Percentiles rank a stretch among this genome's conserved stretches.
Conservation (phyloP, 2,113 vertebrate species). For the Rhabdomys dilectus region DNA sequence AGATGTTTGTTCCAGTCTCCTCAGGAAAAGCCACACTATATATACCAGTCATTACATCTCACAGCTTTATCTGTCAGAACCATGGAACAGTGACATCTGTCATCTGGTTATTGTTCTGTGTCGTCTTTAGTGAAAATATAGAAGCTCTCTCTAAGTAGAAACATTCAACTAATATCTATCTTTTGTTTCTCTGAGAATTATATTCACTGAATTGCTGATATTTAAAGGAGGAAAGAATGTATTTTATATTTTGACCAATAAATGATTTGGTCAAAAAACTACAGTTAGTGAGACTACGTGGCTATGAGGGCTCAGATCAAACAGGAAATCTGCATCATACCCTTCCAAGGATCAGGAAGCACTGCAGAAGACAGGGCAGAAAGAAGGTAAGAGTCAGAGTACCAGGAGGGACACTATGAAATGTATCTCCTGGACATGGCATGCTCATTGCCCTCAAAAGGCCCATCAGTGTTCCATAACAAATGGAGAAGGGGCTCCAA, state of each 20-base stretch:
- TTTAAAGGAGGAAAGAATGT: not conserved
- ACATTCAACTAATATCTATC: not conserved
- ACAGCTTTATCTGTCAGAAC: not conserved
- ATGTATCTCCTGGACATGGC: not conserved
- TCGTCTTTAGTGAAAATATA: not conserved
- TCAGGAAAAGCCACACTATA: not conserved
- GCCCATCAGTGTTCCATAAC: not conserved
- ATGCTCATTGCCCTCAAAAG: not conserved
- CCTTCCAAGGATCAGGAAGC: not conserved
- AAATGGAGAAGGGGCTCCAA: not conserved
- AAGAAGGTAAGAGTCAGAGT: not conserved
- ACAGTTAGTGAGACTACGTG: not conserved
- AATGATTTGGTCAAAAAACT: not conserved
- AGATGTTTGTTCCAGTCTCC: not conserved
- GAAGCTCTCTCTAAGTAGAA: not conserved
- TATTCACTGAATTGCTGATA: not conserved
- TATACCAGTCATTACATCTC: rapidly evolving
- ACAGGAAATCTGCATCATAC: not conserved
- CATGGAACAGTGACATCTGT: too few species aligned
- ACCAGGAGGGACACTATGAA: not conserved
- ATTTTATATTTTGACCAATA: not conserved
- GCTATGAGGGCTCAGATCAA: not conserved
- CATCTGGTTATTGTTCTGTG: not conserved
- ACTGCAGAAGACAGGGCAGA: not conserved
- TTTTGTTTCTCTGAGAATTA: not conserved